Percentiles rank a stretch among this genome's conserved stretches.
These are phyloP conservation scores for Perdita meconis DNA, from an alignment of 2,888 invertebrate species.

Conservation along the genomic window DNA sequence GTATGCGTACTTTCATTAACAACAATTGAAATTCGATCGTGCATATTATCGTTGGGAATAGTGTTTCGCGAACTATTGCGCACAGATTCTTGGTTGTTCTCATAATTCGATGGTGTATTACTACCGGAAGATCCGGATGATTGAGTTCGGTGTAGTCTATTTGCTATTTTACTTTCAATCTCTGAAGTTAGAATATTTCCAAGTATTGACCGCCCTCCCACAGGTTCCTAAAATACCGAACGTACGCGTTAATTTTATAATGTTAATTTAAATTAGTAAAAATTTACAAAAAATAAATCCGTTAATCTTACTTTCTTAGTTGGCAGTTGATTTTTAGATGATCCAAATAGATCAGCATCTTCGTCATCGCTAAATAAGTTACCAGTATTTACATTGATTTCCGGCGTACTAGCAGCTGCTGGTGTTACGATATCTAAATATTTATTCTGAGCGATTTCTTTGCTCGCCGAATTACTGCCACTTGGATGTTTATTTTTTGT, in stretches of 20 bases:
- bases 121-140: slow-evolving; percentile 74
- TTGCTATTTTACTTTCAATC: slow-evolving; percentile 70
- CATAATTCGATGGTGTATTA: slow-evolving; percentile 59
- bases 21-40: slow-evolving; percentile 31
- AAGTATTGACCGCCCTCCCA: slow-evolving; percentile 87
- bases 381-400: slow-evolving; percentile 67
- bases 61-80: slow-evolving; percentile 14
- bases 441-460: slow-evolving; percentile 42
- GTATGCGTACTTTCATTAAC: slow-evolving; percentile 52
- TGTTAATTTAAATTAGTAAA: background rate
- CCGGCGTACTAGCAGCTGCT: slow-evolving; percentile 69
- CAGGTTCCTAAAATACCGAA: slow-evolving; percentile 86
- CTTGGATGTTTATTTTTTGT: slow-evolving; percentile 41
- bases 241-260: background rate
- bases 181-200: slow-evolving; percentile 81
- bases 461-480: slow-evolving; percentile 30
- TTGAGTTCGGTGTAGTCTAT: slow-evolving; percentile 67
- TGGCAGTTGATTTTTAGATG: slow-evolving; percentile 61
- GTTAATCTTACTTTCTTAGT: slow-evolving; percentile 58
- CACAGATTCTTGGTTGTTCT: slow-evolving; percentile 31
- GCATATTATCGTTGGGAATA: slow-evolving; percentile 25
- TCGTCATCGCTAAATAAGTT: slow-evolving; percentile 78
- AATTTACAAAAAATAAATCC: background rate
- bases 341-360: slow-evolving; percentile 74
- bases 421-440: slow-evolving; percentile 67